A percentile compares a stretch with the other conserved stretches of the same genome.
Evolutionary conservation across 2,888 invertebrate species (phyloP).

Genomic region (Zaprionus lineosus): DNA sequence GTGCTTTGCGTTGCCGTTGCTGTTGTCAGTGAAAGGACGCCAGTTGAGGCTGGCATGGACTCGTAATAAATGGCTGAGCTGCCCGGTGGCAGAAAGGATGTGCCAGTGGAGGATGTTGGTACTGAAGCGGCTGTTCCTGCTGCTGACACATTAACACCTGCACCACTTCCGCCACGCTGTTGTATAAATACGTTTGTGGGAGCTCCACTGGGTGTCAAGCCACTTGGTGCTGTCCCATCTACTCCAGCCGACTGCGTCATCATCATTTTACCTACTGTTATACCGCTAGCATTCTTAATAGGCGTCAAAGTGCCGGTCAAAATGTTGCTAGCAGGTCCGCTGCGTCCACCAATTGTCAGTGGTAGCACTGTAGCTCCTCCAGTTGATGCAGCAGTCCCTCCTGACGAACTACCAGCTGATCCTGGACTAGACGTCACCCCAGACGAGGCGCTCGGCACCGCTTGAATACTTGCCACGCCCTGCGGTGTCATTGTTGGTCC

Average conservation of each 20-base stretch:
- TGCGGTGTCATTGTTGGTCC: slow-evolving; percentile 55
- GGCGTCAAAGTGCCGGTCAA: slow-evolving; percentile 81
- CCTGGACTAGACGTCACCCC: slow-evolving; percentile 54
- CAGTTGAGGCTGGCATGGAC: slow-evolving; percentile 80
- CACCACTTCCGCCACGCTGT: slow-evolving; percentile 47
- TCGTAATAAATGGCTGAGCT: slow-evolving; percentile 83
- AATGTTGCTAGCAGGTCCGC: slow-evolving; percentile 71
- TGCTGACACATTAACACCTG: slow-evolving; percentile 50
- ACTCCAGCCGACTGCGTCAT: slow-evolving; percentile 69
- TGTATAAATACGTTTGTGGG: slow-evolving; percentile 52
- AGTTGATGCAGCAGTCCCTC: slow-evolving; percentile 54
- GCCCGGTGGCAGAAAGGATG: slow-evolving; percentile 76
- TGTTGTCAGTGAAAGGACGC: slow-evolving; percentile 81
- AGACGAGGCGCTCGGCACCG: slow-evolving; percentile 61
- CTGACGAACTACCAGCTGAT: slow-evolving; percentile 60
- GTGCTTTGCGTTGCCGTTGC: slow-evolving; percentile 81
- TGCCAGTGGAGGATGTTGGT: slow-evolving; percentile 48
- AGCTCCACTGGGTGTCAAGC: slow-evolving; percentile 38
- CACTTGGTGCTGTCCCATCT: slow-evolving; percentile 19
- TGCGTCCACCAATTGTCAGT: slow-evolving; percentile 78
- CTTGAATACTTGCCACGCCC: slow-evolving; percentile 73
- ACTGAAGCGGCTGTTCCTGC: slow-evolving; percentile 48
- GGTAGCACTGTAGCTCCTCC: slow-evolving; percentile 81
- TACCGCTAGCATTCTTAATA: slow-evolving; percentile 78
- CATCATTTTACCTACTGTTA: slow-evolving; percentile 82